Evolutionary conservation across 2,797 vertebrate species (phyloP), one percentile per base, ranked within the genome.

Genomic region (Arnoldichthys spilopterus): DNA sequence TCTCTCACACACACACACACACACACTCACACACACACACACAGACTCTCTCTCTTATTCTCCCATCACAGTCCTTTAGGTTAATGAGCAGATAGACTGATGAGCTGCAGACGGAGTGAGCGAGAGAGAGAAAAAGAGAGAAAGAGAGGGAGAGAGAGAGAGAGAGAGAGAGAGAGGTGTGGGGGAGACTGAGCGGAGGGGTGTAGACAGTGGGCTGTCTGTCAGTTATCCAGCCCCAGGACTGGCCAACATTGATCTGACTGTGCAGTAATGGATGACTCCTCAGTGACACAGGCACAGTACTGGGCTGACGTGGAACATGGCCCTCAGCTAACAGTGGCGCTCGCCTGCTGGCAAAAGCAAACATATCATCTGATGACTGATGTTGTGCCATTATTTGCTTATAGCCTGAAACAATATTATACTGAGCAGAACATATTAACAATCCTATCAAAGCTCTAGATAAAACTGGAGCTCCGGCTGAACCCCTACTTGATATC

Each of bases 61-160:
- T 87, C 79, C 81, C 85, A 89, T 90, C 87, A 84, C 54, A 51
- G 84, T 82, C 69, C 72, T 82, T 82, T 63, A 80, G 87, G 90
- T 88, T 90, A 91, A 91, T 89, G 87, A 88, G 89, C 77, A 84
- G 69, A 77, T 76, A 84, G 84, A 84, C 81, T 85, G 83, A 85
- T 80, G 82, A 85, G 86, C 85, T 78, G 84, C 67, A 80, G 80
- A 83, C 84, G 37, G 73, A 62, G 64, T 16, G 26, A 76, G 67
- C 11, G 37, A 20, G 28, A 58, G 15, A 2, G 22, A 8, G 5
- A 18, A n/a, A 18, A n/a, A 43, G 40, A 37, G 45, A 43, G 32
- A 8, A 51, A 8, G 3, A 37, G n/a, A 37, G 37, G 37, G 37
- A 37, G 37, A 6, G 37, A 37, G 37, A 9, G 9, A 5, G 34